Evolutionary conservation across 2,888 invertebrate genomes (phyloP).

Genomic region (Dasypogon diadema): DNA sequence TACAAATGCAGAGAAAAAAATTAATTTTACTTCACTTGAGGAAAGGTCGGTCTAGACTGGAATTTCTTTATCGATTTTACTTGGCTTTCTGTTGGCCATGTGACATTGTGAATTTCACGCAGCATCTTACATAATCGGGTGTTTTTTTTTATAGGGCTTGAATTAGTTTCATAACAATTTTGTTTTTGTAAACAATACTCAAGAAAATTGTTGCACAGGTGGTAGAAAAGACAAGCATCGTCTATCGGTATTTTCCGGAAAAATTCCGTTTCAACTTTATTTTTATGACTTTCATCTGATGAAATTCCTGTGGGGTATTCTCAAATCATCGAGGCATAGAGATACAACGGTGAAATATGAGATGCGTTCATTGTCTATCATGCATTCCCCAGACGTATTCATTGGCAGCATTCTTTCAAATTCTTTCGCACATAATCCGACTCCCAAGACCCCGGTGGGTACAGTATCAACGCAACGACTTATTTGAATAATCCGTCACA

Average conservation of each 20-base stretch:
- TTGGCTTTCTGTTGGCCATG: too few species aligned
- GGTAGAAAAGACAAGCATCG: too few species aligned
- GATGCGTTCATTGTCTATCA: not conserved
- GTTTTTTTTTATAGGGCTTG: too few species aligned
- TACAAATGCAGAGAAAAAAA: too few species aligned
- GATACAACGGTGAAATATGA: not conserved
- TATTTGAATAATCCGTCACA: constrained; percentile 20
- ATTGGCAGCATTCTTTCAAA: not conserved
- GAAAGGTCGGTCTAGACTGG: not conserved
- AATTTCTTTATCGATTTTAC: not conserved
- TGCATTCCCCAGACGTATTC: not conserved
- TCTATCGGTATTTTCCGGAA: too few species aligned
- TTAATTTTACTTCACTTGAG: not conserved
- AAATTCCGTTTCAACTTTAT: too few species aligned
- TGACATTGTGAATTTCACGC: too few species aligned
- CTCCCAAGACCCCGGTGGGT: not conserved
- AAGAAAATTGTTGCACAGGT: too few species aligned
- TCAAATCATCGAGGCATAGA: not conserved
- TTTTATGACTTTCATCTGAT: too few species aligned
- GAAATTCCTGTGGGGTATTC: not conserved
- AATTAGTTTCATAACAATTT: too few species aligned
- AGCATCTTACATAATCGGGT: too few species aligned
- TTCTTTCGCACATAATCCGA: not conserved
- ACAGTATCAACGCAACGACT: not conserved
- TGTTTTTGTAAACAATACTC: too few species aligned